A percentile compares a stretch with the other conserved stretches of the same genome.
phyloP scores from a whole-genome alignment of 2,888 invertebrate genomes.

The Drosophila lacicola region DNA sequence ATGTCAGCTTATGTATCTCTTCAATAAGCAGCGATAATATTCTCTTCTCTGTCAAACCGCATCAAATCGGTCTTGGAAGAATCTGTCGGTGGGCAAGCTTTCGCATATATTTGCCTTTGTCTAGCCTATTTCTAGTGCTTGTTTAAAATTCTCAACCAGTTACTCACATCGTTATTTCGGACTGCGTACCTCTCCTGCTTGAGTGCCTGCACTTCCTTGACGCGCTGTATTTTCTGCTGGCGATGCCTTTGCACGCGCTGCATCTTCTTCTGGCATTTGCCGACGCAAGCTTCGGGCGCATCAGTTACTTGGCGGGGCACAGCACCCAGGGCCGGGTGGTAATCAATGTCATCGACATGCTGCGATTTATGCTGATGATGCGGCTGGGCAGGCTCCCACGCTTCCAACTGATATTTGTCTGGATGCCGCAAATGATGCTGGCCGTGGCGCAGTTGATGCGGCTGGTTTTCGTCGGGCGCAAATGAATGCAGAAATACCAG shows the following conservation, averaged over 20 bases:
- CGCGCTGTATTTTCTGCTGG: conserved; percentile 4
- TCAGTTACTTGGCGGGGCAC: background rate
- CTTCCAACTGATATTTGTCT: conserved; percentile 38
- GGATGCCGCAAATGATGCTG: conserved; percentile 53
- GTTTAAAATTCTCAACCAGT: background rate
- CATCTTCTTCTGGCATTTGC: background rate
- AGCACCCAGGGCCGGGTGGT: conserved; percentile 1
- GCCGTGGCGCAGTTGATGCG: conserved; percentile 38
- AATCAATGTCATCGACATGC: conserved; percentile 38
- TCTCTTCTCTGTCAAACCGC: no score
- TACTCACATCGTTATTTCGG: conserved; percentile 24
- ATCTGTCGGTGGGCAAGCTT: no score
- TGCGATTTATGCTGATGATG: conserved; percentile 73
- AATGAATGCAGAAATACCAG: conserved; percentile 23
- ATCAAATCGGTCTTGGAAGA: no score
- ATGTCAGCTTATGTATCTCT: no score
- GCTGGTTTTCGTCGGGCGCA: conserved; percentile 7
- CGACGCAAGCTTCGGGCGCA: background rate
- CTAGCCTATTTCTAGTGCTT: no score
- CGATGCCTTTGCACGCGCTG: conserved; percentile 6
- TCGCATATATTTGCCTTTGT: no score
- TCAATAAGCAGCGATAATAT: no score
- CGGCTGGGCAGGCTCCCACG: conserved; percentile 56
- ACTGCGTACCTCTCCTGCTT: background rate
- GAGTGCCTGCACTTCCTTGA: conserved; percentile 7